Evolutionary conservation across 2,113 vertebrate species (phyloP), one percentile per base, ranked within the genome.

Genomic region (Megaptera novaeangliae): DNA sequence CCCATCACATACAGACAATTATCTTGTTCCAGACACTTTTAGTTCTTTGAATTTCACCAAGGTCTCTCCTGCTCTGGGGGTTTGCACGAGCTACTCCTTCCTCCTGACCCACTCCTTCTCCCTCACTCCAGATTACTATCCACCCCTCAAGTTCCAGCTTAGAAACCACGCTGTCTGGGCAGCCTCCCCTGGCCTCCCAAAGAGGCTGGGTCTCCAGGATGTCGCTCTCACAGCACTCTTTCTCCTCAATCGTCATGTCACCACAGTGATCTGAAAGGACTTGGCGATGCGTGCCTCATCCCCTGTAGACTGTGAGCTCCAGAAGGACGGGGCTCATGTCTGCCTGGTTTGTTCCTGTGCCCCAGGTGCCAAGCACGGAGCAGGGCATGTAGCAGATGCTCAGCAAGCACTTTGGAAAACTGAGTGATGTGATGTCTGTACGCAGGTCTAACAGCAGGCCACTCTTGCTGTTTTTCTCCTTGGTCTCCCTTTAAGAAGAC

Each of bases 41-140:
- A 90, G 25, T 49, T 83, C 34, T 82, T 83, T 64, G 10, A 84
- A 59, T 55, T 92, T 71, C 72, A 85, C 36, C 46, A 71, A 85
- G 23, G 34, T 34, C 31, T 78, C 69, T 64, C 81, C 63, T 75
- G 8, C 13, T 59, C 8, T 0, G 11, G 25, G 20, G 36, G 11
- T 29, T 61, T 69, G 23, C 11, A 34, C 72, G 39, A 94, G 34
- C n/a, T 6, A 1, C 29, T 72, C 49, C 74, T 63, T 87, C 12
- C 18, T 68, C 59, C 34, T 34, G 8, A 31, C 23, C 49, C 25
- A 39, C 49, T 7, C 23, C 5, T 31, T 39, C 52, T 31, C 75
- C n/a, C 29, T 2, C 0, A 36, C 31, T 69, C 68, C n/a, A 75
- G n/a, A 4, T 13, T 20, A 12, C 52, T 23, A 10, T 46, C 66